These are phyloP conservation scores for Poecilia velifera DNA, from an alignment of 2,797 vertebrate species.

Conservation along the genomic window DNA sequence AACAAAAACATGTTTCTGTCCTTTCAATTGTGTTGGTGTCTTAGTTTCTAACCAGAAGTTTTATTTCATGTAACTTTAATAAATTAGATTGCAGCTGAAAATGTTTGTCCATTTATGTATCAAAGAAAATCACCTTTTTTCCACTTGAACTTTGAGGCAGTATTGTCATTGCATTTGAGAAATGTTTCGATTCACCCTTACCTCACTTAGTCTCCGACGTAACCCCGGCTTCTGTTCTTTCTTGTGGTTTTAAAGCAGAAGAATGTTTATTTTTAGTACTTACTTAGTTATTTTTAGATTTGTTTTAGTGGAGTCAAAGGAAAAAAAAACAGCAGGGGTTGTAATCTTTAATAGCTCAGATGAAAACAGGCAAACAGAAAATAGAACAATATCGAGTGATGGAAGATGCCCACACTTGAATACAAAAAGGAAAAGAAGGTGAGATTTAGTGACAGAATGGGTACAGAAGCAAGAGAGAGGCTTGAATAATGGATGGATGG, in stretches of 20 bases:
- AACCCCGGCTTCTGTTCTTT: background rate
- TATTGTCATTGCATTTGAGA: background rate
- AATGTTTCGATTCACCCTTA: background rate
- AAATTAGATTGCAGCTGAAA: background rate
- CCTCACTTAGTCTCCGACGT: slow-evolving; percentile 2
- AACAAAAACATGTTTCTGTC: background rate
- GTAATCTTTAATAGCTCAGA: slow-evolving; percentile 7
- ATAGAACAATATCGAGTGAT: background rate
- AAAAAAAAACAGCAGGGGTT: background rate
- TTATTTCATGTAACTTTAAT: background rate
- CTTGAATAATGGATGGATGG: slow-evolving; percentile 68
- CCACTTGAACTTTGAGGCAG: background rate
- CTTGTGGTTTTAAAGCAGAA: background rate
- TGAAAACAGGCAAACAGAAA: slow-evolving; percentile 16
- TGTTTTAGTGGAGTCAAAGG: background rate
- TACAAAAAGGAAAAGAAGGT: slow-evolving; percentile 44
- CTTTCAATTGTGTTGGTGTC: background rate
- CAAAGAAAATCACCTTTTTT: background rate
- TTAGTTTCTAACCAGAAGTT: background rate
- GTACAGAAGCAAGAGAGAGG: slow-evolving; percentile 46
- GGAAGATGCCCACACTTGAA: slow-evolving; percentile 24
- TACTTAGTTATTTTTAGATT: background rate
- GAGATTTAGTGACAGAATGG: slow-evolving; percentile 66
- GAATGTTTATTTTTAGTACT: slow-evolving; percentile 11
- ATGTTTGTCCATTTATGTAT: background rate